Evolutionary conservation across 2,888 invertebrate genomes (phyloP), one percentile per base, ranked within the genome.

Genomic region (Orchesella flavescens): DNA sequence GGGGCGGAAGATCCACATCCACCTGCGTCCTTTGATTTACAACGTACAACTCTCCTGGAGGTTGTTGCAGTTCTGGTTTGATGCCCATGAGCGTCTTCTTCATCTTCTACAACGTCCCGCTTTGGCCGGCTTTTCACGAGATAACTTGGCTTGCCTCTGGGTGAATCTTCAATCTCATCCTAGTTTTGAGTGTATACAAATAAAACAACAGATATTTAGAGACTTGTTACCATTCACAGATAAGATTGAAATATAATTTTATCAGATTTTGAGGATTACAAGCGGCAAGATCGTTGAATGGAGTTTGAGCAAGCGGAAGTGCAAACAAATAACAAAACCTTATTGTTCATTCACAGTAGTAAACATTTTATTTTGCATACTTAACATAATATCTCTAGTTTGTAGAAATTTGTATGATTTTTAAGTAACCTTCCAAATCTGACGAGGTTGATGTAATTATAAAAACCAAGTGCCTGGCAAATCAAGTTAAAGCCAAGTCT

Each of bases 51-150:
- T 34, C 34, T 34, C 34, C 34, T 34, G 24, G 80, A n/a, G 46
- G 66, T 43, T 59, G 80, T 19, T 69, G 34, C 55, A 24, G 61
- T 24, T 55, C 46, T 12, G 19, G 73, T 66, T 17, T 34, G 44
- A 43, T 55, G 61, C 15, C 15, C n/a, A 43, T 79, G 24, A 17
- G 13, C 21, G 63, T 17, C 13, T 15, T 66, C 53, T 17, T 57
- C 74, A 66, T 17, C 13, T 15, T 66, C 53, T 17, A 44, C 74
- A 66, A 74, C 68, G 73, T 80, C 80, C 17, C 80, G 80, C 43
- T 80, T 80, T 1, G 68, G 17, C 49, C 80, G 17, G 65, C 59
- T 74, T 55, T 80, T 80, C 23, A 80, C 80, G 66, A 55, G 71
- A 55, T 44, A 49, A 68, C 53, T 53, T 66, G 61, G 24, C 9